These are phyloP conservation scores for Diprion similis DNA, from an alignment of 1,140 invertebrate species.

Conservation along the genomic window DNA sequence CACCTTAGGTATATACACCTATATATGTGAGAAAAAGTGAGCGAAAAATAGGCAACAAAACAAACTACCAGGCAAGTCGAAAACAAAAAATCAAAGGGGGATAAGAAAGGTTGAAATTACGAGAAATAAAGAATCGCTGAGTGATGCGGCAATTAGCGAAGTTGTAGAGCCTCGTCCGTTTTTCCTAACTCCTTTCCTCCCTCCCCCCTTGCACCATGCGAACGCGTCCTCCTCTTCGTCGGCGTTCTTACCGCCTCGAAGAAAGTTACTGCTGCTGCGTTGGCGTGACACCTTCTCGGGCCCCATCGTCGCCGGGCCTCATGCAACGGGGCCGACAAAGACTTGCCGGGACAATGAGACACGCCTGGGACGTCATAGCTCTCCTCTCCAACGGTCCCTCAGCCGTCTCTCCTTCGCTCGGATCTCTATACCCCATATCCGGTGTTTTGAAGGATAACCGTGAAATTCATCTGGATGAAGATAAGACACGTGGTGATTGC, in stretches of 20 bases:
- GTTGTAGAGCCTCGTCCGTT: slow-evolving; percentile 25
- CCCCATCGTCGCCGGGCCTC: slow-evolving; percentile 5
- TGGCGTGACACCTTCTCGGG: slow-evolving; percentile 27
- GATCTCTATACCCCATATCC: neutral
- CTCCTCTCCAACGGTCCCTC: slow-evolving; percentile 3
- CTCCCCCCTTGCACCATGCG: slow-evolving; percentile 9
- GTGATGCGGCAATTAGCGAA: slow-evolving; percentile 44
- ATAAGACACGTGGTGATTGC: too few relatives aligned
- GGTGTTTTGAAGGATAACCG: too few relatives aligned
- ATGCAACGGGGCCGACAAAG: neutral
- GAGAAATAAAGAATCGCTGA: slow-evolving; percentile 34
- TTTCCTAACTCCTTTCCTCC: neutral
- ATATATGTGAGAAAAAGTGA: too few relatives aligned
- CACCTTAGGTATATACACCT: too few relatives aligned
- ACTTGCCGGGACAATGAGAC: neutral
- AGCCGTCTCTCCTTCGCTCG: neutral
- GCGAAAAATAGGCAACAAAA: too few relatives aligned
- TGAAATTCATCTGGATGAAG: too few relatives aligned
- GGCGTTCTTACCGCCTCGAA: slow-evolving; percentile 14
- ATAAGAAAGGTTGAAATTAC: neutral
- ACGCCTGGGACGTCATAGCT: slow-evolving; percentile 6
- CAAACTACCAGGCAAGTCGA: neutral
- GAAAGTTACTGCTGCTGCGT: slow-evolving; percentile 31
- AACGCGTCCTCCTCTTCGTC: neutral
- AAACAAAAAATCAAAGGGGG: neutral